phyloP scores from a whole-genome alignment of 2,113 vertebrate genomes.

The Pycnonotus jocosus region DNA sequence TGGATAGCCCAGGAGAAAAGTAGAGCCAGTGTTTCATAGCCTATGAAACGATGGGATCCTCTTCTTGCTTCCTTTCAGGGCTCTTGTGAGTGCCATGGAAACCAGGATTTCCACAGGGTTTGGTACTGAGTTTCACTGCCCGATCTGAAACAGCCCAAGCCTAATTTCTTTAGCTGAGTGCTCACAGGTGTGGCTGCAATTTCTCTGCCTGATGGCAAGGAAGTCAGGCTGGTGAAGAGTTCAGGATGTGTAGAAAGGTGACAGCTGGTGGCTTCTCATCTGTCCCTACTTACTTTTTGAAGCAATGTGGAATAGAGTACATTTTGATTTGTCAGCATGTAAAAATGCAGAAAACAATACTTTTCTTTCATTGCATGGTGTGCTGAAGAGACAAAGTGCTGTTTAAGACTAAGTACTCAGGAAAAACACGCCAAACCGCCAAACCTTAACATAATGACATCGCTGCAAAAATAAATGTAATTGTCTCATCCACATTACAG shows the following conservation, averaged over 20 bases:
- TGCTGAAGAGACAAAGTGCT: not conserved
- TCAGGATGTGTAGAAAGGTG: not conserved
- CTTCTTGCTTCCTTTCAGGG: not conserved
- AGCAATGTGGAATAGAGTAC: not conserved
- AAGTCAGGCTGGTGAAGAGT: not conserved
- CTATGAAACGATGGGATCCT: not conserved
- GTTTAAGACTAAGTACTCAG: not conserved
- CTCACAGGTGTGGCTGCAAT: not conserved
- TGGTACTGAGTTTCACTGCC: not conserved
- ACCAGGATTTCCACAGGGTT: not conserved
- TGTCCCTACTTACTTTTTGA: not conserved
- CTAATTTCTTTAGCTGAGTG: not conserved
- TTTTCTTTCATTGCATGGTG: not conserved
- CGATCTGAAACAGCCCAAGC: not conserved
- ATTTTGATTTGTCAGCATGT: not conserved
- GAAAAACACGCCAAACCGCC: not conserved
- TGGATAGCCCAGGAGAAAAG: not conserved
- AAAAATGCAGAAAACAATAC: not conserved
- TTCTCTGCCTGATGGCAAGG: not conserved
- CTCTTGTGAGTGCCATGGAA: not conserved
- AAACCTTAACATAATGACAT: not conserved
- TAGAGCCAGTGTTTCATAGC: not conserved
- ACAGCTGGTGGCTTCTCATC: not conserved
- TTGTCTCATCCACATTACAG: not conserved
- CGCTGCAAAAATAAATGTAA: not conserved